Evolutionary conservation across 1,140 invertebrate species (phyloP), one percentile per base, ranked within the genome.

Genomic region (Bombus difficillimus): DNA sequence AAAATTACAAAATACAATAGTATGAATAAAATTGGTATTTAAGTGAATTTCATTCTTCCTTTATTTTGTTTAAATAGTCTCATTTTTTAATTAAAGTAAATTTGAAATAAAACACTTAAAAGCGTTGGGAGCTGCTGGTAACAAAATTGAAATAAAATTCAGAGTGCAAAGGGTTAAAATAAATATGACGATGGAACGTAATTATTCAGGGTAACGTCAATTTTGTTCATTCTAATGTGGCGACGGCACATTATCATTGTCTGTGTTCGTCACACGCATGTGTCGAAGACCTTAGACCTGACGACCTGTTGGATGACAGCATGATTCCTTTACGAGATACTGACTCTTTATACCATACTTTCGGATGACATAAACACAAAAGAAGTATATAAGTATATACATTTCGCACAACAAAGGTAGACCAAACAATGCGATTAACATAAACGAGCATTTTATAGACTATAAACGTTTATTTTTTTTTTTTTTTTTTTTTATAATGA

Each of bases 251-350:
- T n/a, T n/a, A n/a, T n/a, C 39, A n/a, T 78, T 43, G 75, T 79
- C 53, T 39, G 53, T 37, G 76, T 25, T 32, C 59, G 74, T 69
- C 76, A 79, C 68, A 85, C 81, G 86, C 77, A 86, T 74, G 89
- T 84, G 88, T 83, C 82, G 85, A 78, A 90, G 91, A 93, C 91
- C 91, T 92, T 93, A 85, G 90, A 91, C 90, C 88, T 87, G 85
- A 77, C 87, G 89, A 92, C 88, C 89, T 76, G 66, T 71, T 62
- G 86, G 82, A 90, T 91, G 88, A 90, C 88, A 91, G 81, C 81
- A 91, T 91, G 86, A 92, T 90, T 92, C 78, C 88, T 41, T 76
- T 72, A 79, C 76, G 75, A 72, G 81, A 37, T 78, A 77, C 68
- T 22, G n/a, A 8, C 37, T 34, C 62, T 76, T 76, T 76, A 37